Conservation (phyloP, 2,113 vertebrate species). For the Bufo bufo region DNA sequence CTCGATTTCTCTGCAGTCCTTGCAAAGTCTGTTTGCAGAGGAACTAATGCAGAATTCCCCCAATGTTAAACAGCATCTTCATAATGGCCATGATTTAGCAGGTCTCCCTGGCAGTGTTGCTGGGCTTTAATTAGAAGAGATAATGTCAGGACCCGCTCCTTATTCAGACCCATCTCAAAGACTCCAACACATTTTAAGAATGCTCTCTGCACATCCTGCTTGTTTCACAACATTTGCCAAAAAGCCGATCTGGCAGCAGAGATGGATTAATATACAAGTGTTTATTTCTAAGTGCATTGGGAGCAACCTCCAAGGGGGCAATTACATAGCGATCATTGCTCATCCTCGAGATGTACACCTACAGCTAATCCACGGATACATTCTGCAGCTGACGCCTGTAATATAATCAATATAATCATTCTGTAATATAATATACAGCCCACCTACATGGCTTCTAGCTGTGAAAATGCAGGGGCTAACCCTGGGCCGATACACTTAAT, state of each 20-base stretch:
- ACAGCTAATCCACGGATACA: not conserved
- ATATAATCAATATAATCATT: not conserved
- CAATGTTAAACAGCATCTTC: constrained; percentile 49
- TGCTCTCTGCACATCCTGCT: constrained; percentile 39
- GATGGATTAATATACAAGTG: constrained; percentile 49
- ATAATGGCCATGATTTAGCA: constrained; percentile 57
- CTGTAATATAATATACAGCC: not conserved
- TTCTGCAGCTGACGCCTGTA: not conserved
- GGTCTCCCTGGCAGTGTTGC: constrained; percentile 54
- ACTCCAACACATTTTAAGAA: constrained; percentile 56
- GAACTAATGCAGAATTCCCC: constrained; percentile 55
- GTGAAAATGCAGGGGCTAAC: not conserved
- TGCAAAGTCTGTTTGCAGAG: constrained; percentile 54
- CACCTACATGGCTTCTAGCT: not conserved
- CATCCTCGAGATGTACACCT: constrained; percentile 1
- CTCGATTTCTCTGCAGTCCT: constrained; percentile 49
- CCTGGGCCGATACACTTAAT: not conserved
- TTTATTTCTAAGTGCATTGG: constrained; percentile 47
- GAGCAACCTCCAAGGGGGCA: constrained; percentile 24
- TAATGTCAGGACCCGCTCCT: constrained; percentile 56
- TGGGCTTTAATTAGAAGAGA: constrained; percentile 58
- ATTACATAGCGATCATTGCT: constrained; percentile 39
- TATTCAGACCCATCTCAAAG: constrained; percentile 32
- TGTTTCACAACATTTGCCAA: constrained; percentile 45
- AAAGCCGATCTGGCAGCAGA: constrained; percentile 42